Base-by-base conservation (phyloP, 1,140 invertebrate genomes). In the Lasioglossum baleicum region DNA sequence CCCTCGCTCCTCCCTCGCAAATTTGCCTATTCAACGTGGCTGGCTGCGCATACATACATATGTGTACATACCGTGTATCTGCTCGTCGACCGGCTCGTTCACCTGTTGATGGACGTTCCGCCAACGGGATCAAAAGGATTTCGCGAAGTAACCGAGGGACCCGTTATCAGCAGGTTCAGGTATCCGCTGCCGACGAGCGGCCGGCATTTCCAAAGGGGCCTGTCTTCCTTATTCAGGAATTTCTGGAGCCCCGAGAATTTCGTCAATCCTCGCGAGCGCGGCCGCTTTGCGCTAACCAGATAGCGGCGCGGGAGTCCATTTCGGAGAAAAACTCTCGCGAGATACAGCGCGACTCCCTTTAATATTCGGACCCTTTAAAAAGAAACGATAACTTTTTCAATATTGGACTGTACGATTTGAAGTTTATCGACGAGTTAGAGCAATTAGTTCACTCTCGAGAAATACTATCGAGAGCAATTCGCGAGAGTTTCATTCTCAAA, bases 21-120 rank as follows among this genome's bases (percentile, higher is more conserved):
- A 88, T 89, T 88, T 82, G 68, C 75, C 76, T 88, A 84, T 88
- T 84, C 78, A 84, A 73, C 53, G 44, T 51, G 61, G 77, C 0
- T 4, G 53, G 31, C 58, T 58, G 44, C n/a, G 7, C 17, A 20
- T 20, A 58, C 2, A 8, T 58, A 20, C 17, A 20, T 56, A 58
- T 8, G 2, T 58, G 7, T 58, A 17, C 26, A 26, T 26, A 26
- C 40, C 67, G 70, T 58, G 73, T 80, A 80, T 75, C 67, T 65
- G n/a, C 44, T 66, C 31, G 26, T 56, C 83, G 78, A 85, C 71
- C 67, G 64, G 83, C 80, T 87, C 78, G 81, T 89, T 88, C 90
- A 91, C 90, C 90, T 90, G 90, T 91, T 91, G 90, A 86, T 86
- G 84, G 76, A 90, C 83, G 88, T 89, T 89, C 81, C 75, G 80